A percentile compares a stretch with the other conserved stretches of the same genome.
phyloP scores from a whole-genome alignment of 2,888 invertebrate genomes.

The Stenchaetothrips biformis region DNA sequence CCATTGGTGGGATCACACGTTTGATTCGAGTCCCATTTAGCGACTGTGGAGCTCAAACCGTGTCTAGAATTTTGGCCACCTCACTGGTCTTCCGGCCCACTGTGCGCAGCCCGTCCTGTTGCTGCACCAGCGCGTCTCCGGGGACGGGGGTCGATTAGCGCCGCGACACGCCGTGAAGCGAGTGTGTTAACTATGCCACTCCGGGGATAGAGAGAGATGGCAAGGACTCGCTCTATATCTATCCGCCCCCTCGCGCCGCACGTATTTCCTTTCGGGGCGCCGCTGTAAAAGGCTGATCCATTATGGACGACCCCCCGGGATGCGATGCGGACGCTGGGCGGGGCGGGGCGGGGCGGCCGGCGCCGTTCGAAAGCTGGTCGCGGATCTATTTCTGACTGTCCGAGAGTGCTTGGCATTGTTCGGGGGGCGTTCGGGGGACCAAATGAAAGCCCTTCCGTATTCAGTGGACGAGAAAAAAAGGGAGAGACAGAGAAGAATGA shows the following conservation, averaged over 20 bases:
- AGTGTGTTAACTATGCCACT: too few species aligned
- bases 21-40: too few species aligned
- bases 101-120: too few species aligned
- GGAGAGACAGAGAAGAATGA: background rate
- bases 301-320: constrained; percentile 7
- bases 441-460: constrained; percentile 19
- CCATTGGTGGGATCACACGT: too few species aligned
- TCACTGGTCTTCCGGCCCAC: too few species aligned
- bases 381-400: constrained; percentile 21
- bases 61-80: too few species aligned
- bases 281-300: background rate
- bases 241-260: too few species aligned
- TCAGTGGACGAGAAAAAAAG: background rate
- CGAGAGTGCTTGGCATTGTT: constrained; percentile 24
- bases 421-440: background rate
- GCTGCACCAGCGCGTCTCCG: background rate
- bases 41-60: too few species aligned
- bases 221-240: too few species aligned
- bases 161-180: background rate
- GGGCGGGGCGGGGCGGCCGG: background rate
- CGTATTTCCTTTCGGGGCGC: too few species aligned
- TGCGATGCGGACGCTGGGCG: background rate
- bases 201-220: too few species aligned
- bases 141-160: background rate
- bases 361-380: background rate